A percentile compares a stretch with the other conserved stretches of the same genome.
These are phyloP conservation scores for Corydoras sp. DNA, from an alignment of 2,113 vertebrate species.

Conservation along the genomic window DNA sequence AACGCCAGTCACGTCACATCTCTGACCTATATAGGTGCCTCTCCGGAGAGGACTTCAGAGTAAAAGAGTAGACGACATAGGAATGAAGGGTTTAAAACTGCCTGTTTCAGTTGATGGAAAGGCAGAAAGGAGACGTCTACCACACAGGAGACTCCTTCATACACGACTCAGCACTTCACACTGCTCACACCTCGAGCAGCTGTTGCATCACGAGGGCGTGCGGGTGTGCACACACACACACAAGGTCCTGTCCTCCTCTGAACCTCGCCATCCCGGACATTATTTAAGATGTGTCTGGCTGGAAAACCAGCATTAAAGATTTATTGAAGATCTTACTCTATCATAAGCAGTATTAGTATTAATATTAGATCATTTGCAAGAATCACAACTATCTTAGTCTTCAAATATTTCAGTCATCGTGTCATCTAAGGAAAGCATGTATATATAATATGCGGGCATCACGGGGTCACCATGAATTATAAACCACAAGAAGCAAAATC, in stretches of 20 bases:
- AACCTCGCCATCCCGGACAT: neutral
- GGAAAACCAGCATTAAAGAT: neutral
- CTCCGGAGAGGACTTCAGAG: slow-evolving; percentile 4
- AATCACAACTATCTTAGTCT: too few relatives aligned
- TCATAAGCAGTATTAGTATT: too few relatives aligned
- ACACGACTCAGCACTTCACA: slow-evolving; percentile 36
- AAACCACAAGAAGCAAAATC: too few relatives aligned
- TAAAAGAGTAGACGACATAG: slow-evolving; percentile 39
- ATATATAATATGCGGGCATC: too few relatives aligned
- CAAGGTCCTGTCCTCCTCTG: neutral
- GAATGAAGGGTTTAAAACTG: slow-evolving; percentile 34
- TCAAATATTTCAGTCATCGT: too few relatives aligned
- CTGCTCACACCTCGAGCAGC: slow-evolving; percentile 11
- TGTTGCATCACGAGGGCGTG: slow-evolving; percentile 12
- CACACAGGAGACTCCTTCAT: slow-evolving; percentile 34
- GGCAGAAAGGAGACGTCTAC: neutral
- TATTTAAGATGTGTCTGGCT: neutral
- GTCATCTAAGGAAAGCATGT: too few relatives aligned
- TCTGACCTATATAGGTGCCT: slow-evolving; percentile 25
- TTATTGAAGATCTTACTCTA: neutral
- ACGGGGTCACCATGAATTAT: too few relatives aligned
- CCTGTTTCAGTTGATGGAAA: slow-evolving; percentile 10
- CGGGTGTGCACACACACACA: slow-evolving; percentile 19
- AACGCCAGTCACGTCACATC: slow-evolving; percentile 19
- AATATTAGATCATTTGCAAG: too few relatives aligned